Percentiles rank a stretch among this genome's conserved stretches.
Evolutionary conservation across 2,797 vertebrate genomes (phyloP).

Genomic region (Diplodus sargus): DNA sequence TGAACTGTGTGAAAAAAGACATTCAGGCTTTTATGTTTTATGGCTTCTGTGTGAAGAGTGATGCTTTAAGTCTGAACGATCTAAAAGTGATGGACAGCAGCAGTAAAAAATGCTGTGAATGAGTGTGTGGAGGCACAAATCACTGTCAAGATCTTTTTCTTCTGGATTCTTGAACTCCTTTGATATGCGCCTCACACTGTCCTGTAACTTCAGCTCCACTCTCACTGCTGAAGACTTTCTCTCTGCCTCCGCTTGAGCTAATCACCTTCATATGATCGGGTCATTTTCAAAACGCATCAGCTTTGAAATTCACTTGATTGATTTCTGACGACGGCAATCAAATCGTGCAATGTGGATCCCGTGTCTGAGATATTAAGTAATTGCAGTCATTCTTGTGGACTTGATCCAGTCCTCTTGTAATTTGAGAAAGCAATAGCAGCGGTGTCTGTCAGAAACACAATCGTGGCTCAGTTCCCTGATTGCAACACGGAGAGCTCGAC

Average conservation of each 20-base stretch:
- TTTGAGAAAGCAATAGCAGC: conserved; percentile 43
- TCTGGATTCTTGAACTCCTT: conserved; percentile 57
- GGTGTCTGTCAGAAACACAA: conserved; percentile 62
- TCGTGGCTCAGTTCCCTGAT: conserved; percentile 66
- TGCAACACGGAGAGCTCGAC: conserved; percentile 50
- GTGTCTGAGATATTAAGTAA: conserved; percentile 41
- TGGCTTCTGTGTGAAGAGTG: conserved; percentile 66
- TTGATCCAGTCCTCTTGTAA: conserved; percentile 50
- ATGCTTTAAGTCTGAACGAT: conserved; percentile 60
- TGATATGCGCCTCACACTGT: conserved; percentile 44
- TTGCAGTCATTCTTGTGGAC: conserved; percentile 37
- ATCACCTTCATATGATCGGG: conserved; percentile 42
- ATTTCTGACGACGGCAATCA: conserved; percentile 51
- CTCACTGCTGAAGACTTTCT: conserved; percentile 32
- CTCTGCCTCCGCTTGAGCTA: conserved; percentile 11
- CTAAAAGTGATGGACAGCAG: conserved; percentile 74
- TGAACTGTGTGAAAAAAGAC: conserved; percentile 38
- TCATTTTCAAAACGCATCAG: conserved; percentile 18
- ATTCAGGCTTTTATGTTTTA: conserved; percentile 77
- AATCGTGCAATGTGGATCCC: conserved; percentile 31
- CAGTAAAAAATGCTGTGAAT: conserved; percentile 65
- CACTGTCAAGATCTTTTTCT: conserved; percentile 58
- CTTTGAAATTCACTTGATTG: conserved; percentile 50
- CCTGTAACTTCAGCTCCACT: conserved; percentile 33
- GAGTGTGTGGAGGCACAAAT: conserved; percentile 69